These are phyloP conservation scores for Idris sp. DNA, from an alignment of 1,140 invertebrate species.

Conservation along the genomic window DNA sequence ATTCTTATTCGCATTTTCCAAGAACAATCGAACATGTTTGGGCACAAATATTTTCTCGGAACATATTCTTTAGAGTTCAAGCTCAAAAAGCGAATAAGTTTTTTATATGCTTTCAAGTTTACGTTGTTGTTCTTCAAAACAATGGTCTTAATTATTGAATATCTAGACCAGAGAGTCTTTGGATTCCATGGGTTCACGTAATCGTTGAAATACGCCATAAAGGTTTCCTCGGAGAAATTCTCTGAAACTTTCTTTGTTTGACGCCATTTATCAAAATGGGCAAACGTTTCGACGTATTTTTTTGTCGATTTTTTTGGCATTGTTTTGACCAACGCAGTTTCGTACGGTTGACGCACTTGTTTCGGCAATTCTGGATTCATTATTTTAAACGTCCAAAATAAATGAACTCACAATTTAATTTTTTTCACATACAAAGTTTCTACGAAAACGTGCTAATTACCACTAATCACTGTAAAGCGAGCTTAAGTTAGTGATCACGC, in stretches of 20 bases:
- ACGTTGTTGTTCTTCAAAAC: not conserved
- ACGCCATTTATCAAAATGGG: slow-evolving; percentile 8
- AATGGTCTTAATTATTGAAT: not conserved
- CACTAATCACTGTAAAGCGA: too few relatives aligned
- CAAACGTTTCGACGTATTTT: slow-evolving; percentile 10
- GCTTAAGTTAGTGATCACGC: too few relatives aligned
- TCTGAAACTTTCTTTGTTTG: not conserved
- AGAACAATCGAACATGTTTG: not conserved
- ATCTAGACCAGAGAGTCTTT: slow-evolving; percentile 6
- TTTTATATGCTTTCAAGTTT: not conserved
- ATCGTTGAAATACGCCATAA: too few relatives aligned
- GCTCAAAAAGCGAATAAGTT: not conserved
- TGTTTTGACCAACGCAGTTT: slow-evolving; percentile 10
- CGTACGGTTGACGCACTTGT: too few relatives aligned
- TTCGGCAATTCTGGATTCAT: too few relatives aligned
- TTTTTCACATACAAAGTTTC: too few relatives aligned
- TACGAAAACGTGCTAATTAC: too few relatives aligned
- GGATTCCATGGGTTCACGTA: slow-evolving; percentile 5
- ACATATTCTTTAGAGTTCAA: slow-evolving; percentile 1
- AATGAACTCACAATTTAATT: too few relatives aligned
- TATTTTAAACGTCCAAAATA: too few relatives aligned
- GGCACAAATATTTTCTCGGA: slow-evolving; percentile 12
- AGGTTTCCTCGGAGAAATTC: slow-evolving; percentile 2
- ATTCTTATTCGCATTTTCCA: slow-evolving; percentile 1
- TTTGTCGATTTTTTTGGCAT: slow-evolving; percentile 11